phyloP scores from a whole-genome alignment of 2,797 vertebrate genomes.

The Parotocinclus haroldoi region DNA sequence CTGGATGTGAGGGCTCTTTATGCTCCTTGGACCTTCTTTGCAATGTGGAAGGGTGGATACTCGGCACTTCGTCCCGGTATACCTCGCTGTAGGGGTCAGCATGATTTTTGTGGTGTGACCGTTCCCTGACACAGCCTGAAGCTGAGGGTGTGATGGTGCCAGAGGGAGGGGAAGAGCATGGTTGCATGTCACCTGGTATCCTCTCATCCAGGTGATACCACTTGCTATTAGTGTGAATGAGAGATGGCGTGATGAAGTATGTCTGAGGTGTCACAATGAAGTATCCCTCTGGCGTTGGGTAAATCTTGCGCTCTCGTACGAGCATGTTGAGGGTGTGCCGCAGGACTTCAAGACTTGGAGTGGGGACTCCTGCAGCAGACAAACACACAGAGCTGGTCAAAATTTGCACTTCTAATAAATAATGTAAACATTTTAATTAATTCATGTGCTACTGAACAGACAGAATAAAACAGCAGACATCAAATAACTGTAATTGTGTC shows the following conservation, averaged over 20 bases:
- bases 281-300: constrained; percentile 93
- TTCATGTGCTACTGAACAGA: no score
- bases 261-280: constrained; percentile 98
- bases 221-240: constrained; percentile 97
- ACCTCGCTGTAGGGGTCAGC: constrained; percentile 81
- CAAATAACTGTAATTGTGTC: no score
- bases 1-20: constrained; percentile 68
- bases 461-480: no score
- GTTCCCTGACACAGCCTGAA: constrained; percentile 87
- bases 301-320: constrained; percentile 96
- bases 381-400: constrained; percentile 12
- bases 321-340: constrained; percentile 93
- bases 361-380: constrained; percentile 83
- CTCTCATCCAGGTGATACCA: constrained; percentile 98
- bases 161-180: constrained; percentile 92
- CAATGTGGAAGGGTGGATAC: constrained; percentile 86
- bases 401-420: neutral
- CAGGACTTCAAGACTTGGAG: constrained; percentile 93
- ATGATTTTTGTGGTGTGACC: constrained; percentile 90
- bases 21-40: constrained; percentile 91
- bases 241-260: constrained; percentile 96
- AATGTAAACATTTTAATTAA: no score
- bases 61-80: constrained; percentile 87
- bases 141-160: constrained; percentile 92
- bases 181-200: constrained; percentile 80